A percentile compares a stretch with the other conserved stretches of the same genome.
Conservation (phyloP, 2,797 vertebrate species). For the Sparidentex hasta region DNA sequence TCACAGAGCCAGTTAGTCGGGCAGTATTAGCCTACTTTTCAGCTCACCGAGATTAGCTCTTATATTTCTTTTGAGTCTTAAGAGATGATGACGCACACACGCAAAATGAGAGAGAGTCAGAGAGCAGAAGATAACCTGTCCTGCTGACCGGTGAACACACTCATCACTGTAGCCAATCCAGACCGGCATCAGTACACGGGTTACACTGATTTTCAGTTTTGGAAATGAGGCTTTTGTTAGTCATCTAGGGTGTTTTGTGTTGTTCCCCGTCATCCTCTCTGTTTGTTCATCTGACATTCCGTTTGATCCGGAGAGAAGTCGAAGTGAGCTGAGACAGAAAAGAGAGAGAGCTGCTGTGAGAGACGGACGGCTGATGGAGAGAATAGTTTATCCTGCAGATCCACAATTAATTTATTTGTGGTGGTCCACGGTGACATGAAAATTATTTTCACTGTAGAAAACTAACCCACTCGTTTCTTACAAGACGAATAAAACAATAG, state of each 20-base stretch:
- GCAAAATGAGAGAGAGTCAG: not conserved
- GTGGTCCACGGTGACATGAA: not conserved
- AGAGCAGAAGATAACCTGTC: slow-evolving; percentile 5
- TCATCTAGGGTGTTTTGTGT: not conserved
- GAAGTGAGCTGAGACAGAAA: slow-evolving; percentile 25
- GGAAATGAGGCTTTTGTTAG: slow-evolving; percentile 27
- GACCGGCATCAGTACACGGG: not conserved
- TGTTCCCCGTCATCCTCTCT: not conserved
- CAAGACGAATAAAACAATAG: not conserved
- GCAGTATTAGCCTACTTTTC: slow-evolving; percentile 53
- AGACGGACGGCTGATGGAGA: slow-evolving; percentile 17
- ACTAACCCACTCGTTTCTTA: not conserved
- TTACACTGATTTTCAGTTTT: not conserved
- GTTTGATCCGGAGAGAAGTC: slow-evolving; percentile 61
- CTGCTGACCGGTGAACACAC: slow-evolving; percentile 14
- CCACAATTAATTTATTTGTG: slow-evolving; percentile 2
- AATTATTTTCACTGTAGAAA: not conserved
- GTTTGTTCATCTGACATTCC: slow-evolving; percentile 57
- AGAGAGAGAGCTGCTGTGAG: slow-evolving; percentile 29
- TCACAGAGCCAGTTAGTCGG: slow-evolving; percentile 24
- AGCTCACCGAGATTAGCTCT: slow-evolving; percentile 39
- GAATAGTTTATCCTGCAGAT: slow-evolving; percentile 8
- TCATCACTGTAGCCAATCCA: slow-evolving; percentile 24
- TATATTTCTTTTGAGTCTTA: slow-evolving; percentile 29
- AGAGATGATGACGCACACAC: slow-evolving; percentile 19